These are phyloP conservation scores for Diadumene lineata DNA, from an alignment of 92 coral and sea anemone species.

Conservation along the genomic window DNA sequence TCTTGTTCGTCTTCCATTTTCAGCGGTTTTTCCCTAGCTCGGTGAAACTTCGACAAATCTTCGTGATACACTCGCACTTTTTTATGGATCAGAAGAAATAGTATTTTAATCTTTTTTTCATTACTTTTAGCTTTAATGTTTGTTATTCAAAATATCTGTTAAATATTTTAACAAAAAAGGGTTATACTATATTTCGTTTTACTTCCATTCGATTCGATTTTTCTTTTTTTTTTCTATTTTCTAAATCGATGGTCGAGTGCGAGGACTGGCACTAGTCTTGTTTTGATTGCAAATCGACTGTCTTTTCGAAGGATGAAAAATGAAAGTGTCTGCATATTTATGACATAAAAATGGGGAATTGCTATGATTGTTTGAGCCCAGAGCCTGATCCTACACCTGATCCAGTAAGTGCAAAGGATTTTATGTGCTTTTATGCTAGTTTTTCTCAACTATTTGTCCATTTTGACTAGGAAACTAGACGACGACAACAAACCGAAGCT, in stretches of 20 bases:
- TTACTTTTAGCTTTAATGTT: too few species aligned
- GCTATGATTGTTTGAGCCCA: constrained; percentile 76
- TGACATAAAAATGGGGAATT: constrained; percentile 68
- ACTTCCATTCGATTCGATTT: too few species aligned
- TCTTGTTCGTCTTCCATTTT: constrained; percentile 30
- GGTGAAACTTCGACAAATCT: not conserved
- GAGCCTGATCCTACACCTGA: constrained; percentile 65
- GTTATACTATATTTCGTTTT: too few species aligned
- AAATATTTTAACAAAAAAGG: too few species aligned
- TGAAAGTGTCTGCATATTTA: not conserved
- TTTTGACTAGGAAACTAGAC: constrained; percentile 58
- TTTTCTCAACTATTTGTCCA: not conserved
- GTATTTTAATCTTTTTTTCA: too few species aligned
- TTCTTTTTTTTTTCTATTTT: too few species aligned
- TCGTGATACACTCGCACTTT: not conserved
- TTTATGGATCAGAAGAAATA: too few species aligned
- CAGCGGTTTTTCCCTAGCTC: not conserved
- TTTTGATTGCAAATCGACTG: not conserved
- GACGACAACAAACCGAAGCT: constrained; percentile 74
- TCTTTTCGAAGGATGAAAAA: not conserved
- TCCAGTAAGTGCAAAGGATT: constrained; percentile 48
- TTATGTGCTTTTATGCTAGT: not conserved
- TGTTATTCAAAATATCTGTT: too few species aligned
- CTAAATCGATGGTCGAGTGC: too few species aligned
- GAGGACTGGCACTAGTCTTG: constrained; percentile 2